Evolutionary conservation across 1,140 invertebrate genomes (phyloP).

Genomic region (Procambarus clarkii): DNA sequence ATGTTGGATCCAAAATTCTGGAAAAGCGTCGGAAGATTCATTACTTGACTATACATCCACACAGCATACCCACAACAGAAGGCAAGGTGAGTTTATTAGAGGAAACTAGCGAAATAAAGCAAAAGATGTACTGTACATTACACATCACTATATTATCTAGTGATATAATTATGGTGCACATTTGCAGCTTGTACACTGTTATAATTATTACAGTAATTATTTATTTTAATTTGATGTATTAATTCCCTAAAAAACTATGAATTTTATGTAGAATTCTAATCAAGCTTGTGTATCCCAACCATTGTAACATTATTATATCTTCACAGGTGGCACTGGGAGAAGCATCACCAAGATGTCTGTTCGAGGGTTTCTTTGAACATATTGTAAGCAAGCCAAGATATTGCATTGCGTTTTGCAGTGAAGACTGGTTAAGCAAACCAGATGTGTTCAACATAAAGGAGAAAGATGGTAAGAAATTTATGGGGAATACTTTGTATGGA

Average conservation of each 20-base stretch:
- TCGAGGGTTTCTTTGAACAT: constrained; percentile 49
- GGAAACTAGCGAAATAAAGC: no score
- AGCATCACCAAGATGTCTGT: constrained; percentile 7
- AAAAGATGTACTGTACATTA: no score
- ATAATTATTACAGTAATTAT: no score
- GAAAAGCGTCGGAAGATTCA: constrained; percentile 39
- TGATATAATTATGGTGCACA: no score
- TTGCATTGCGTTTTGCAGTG: constrained; percentile 55
- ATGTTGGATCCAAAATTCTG: constrained; percentile 52
- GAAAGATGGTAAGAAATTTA: constrained; percentile 5
- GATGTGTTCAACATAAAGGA: constrained; percentile 32
- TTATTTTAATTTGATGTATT: no score
- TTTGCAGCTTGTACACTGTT: no score
- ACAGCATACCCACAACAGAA: constrained; percentile 41
- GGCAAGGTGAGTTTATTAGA: constrained; percentile 21
- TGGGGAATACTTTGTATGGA: no score
- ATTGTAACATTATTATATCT: neutral
- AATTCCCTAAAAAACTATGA: no score
- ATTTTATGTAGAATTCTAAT: no score
- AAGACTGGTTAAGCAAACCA: constrained; percentile 32
- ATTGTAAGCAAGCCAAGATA: constrained; percentile 59
- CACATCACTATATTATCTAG: no score
- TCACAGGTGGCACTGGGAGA: constrained; percentile 44
- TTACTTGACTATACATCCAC: constrained; percentile 52
- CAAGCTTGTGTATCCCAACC: no score